phyloP scores from a whole-genome alignment of 2,113 vertebrate genomes.

The Cryptomyrus ogoouensis region DNA sequence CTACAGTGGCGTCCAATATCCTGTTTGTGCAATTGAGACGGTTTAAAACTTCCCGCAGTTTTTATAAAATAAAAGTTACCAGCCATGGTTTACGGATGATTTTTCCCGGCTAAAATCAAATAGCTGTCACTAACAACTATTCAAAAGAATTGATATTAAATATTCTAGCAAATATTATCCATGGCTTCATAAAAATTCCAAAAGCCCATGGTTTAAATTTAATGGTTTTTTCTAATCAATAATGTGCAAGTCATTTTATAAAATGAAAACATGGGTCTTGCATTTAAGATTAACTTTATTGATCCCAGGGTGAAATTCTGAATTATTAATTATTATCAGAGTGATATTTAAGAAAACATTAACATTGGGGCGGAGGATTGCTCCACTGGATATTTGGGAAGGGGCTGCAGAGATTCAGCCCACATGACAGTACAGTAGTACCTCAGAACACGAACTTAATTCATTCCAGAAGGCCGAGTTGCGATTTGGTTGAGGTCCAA shows the following conservation, averaged over 20 bases:
- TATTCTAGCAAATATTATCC: neutral
- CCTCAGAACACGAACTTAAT: no score
- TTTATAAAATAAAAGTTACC: neutral
- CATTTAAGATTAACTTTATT: neutral
- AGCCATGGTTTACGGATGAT: neutral
- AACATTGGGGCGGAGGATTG: neutral
- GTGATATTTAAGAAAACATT: neutral
- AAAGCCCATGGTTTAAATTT: neutral
- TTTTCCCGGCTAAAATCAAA: neutral
- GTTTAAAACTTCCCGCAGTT: neutral
- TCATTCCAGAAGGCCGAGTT: no score
- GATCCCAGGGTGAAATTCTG: neutral
- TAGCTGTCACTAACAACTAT: neutral
- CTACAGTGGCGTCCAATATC: neutral
- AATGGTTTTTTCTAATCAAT: neutral
- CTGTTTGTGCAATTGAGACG: neutral
- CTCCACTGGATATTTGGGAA: neutral
- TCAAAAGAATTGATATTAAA: neutral
- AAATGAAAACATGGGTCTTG: neutral
- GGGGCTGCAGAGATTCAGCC: neutral
- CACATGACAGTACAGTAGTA: neutral
- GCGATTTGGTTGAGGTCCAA: no score
- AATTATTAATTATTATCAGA: neutral
- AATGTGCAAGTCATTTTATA: neutral
- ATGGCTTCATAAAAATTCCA: neutral